Conservation (phyloP, 2,113 vertebrate species). For the Tragelaphus buxtoni region DNA sequence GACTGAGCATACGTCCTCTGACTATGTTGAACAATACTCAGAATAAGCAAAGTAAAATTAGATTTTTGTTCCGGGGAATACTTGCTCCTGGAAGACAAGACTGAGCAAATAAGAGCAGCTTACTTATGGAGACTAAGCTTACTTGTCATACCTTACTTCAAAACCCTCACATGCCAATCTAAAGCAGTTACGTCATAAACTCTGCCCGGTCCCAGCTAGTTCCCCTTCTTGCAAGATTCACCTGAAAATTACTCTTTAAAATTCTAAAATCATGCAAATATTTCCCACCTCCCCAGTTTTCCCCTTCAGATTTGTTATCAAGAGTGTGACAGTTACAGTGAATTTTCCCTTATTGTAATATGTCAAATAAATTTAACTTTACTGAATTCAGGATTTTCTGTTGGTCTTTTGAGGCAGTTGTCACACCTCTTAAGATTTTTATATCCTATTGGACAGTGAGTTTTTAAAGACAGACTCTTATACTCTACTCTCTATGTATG, state of each 20-base stretch:
- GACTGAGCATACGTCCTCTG: not conserved
- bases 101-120: not conserved
- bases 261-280: not conserved
- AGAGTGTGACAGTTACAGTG: not conserved
- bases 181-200: not conserved
- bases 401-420: not conserved
- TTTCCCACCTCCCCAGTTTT: not conserved
- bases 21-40: not conserved
- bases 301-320: not conserved
- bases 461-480: not conserved
- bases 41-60: not conserved
- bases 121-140: not conserved
- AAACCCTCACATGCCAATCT: not conserved
- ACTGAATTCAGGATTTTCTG: not conserved
- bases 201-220: not conserved
- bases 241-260: not conserved
- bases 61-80: not conserved
- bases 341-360: not conserved
- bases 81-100: not conserved
- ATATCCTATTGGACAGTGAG: not conserved
- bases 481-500: not conserved
- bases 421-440: not conserved
- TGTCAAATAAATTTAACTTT: not conserved
- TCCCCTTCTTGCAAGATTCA: not conserved
- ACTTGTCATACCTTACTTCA: not conserved